These are phyloP conservation scores for Heliornis fulica DNA, from an alignment of 2,113 vertebrate species.

Conservation along the genomic window DNA sequence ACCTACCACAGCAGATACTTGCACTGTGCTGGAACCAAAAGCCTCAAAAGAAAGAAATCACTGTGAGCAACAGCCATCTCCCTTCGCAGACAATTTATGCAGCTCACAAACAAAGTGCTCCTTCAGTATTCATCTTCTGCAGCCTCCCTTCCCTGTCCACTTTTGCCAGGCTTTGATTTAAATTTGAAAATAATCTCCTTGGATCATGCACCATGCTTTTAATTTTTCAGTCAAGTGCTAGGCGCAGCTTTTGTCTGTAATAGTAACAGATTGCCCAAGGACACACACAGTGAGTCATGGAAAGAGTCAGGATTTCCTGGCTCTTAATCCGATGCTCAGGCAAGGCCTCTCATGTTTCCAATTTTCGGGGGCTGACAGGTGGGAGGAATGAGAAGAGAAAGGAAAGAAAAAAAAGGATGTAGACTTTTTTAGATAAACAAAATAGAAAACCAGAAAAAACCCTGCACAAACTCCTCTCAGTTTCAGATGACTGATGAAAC, in stretches of 20 bases:
- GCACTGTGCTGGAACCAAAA: background rate
- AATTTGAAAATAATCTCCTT: slow-evolving; percentile 1
- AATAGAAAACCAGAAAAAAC: background rate
- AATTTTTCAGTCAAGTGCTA: slow-evolving; percentile 40
- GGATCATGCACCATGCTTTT: background rate
- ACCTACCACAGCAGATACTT: background rate
- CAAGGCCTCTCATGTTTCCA: slow-evolving; percentile 23
- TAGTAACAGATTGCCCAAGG: slow-evolving; percentile 54
- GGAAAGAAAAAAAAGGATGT: background rate
- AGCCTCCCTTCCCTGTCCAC: background rate
- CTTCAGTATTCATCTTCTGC: background rate
- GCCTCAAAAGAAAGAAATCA: background rate
- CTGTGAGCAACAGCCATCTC: background rate
- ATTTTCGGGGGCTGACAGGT: background rate
- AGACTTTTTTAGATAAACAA: background rate
- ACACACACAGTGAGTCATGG: slow-evolving; percentile 28
- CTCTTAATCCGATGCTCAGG: slow-evolving; percentile 15
- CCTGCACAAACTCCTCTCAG: background rate
- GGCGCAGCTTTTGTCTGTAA: background rate
- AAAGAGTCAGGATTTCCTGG: slow-evolving; percentile 42
- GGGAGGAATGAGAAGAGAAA: background rate
- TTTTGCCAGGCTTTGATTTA: background rate
- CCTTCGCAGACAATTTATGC: background rate
- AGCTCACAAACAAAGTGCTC: background rate
- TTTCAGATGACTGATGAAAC: background rate